Conservation (phyloP, 2,797 vertebrate species). For the Clarias laeviceps region DNA sequence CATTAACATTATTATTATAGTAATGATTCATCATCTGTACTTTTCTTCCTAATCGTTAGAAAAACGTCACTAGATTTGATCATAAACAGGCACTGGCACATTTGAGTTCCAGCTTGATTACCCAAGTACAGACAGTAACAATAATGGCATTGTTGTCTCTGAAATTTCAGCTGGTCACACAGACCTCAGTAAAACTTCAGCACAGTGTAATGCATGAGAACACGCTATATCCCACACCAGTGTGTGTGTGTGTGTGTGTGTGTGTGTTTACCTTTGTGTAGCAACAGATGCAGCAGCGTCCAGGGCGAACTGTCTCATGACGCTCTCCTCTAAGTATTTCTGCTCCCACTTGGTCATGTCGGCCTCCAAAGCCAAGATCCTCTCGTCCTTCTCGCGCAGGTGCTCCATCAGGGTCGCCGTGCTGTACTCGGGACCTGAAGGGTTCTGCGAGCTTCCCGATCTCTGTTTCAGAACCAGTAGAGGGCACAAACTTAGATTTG, state of each 20-base stretch:
- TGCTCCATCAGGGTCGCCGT: conserved; percentile 90
- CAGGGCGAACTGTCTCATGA: conserved; percentile 97
- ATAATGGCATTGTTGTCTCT: not conserved
- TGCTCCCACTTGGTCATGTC: conserved; percentile 99
- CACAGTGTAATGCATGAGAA: not conserved
- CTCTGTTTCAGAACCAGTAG: conserved; percentile 72
- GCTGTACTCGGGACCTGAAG: conserved; percentile 80
- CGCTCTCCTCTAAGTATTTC: conserved; percentile 97
- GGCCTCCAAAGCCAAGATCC: conserved; percentile 94
- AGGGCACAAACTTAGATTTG: not conserved
- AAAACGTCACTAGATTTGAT: not conserved
- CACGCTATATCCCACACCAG: not conserved
- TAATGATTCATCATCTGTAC: not conserved
- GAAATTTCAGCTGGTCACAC: not conserved
- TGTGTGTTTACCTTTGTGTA: conserved; percentile 83
- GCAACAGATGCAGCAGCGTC: conserved; percentile 94
- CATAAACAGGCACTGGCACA: not conserved
- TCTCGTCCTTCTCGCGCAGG: conserved; percentile 93
- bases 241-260: conserved; percentile 3
- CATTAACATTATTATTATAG: not conserved
- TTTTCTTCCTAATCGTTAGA: not conserved
- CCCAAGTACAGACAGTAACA: not conserved
- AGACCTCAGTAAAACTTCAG: not conserved
- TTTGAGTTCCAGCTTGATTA: not conserved
- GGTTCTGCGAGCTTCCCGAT: conserved; percentile 82